These are phyloP conservation scores for Carabus problematicus DNA, from an alignment of 2,888 invertebrate genomes.

Conservation along the genomic window DNA sequence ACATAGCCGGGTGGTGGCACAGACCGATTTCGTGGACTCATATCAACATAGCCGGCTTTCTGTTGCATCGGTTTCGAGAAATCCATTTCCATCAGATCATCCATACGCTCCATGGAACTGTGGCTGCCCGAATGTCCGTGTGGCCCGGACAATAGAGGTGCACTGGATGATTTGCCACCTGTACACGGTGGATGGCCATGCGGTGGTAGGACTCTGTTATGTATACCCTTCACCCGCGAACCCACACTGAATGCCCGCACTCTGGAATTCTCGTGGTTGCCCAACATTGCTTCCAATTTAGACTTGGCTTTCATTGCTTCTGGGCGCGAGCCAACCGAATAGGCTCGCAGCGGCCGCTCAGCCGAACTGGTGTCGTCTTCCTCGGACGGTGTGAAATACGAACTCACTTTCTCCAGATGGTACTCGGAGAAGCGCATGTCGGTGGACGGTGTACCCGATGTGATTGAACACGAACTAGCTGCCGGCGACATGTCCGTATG, in stretches of 20 bases:
- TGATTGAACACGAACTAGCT: slow-evolving; percentile 76
- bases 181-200: slow-evolving; percentile 49
- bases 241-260: slow-evolving; percentile 82
- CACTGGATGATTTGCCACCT: slow-evolving; percentile 71
- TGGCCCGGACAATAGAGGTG: slow-evolving; percentile 68
- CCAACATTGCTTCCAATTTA: slow-evolving; percentile 48
- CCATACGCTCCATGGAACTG: slow-evolving; percentile 69
- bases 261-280: slow-evolving; percentile 58
- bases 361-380: slow-evolving; percentile 65
- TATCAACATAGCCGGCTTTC: slow-evolving; percentile 67
- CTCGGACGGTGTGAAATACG: slow-evolving; percentile 71
- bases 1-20: slow-evolving; percentile 55
- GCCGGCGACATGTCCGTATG: slow-evolving; percentile 65
- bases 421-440: slow-evolving; percentile 79
- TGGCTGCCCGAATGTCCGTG: slow-evolving; percentile 56
- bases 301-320: slow-evolving; percentile 63
- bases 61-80: slow-evolving; percentile 62
- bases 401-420: slow-evolving; percentile 80
- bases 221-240: slow-evolving; percentile 63
- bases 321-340: slow-evolving; percentile 85
- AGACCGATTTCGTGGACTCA: slow-evolving; percentile 60
- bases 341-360: slow-evolving; percentile 75
- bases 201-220: slow-evolving; percentile 52
- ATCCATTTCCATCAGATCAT: slow-evolving; percentile 85
- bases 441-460: slow-evolving; percentile 83